Conservation (phyloP, 2,888 invertebrate species). For the Tetragnatha montana region DNA sequence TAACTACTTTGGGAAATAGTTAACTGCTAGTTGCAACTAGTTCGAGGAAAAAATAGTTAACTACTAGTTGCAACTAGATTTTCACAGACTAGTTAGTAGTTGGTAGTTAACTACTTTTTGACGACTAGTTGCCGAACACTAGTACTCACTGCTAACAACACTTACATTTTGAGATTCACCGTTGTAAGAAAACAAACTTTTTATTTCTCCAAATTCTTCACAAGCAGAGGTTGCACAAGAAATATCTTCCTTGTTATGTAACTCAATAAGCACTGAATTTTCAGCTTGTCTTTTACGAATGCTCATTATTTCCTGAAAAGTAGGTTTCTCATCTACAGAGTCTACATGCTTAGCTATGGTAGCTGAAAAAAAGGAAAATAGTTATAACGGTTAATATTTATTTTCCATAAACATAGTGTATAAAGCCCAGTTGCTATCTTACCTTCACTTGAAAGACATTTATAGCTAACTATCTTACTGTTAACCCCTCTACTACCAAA, state of each 20-base stretch:
- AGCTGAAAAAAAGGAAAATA: background rate
- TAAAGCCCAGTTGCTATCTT: background rate
- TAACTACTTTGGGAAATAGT: no score
- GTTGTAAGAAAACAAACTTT: conserved; percentile 31
- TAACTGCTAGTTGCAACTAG: no score
- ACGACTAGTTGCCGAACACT: no score
- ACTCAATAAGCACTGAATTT: conserved; percentile 38
- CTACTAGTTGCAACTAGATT: no score
- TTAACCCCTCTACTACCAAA: background rate
- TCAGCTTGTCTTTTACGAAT: conserved; percentile 43
- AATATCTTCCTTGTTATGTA: conserved; percentile 32
- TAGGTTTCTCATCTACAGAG: background rate
- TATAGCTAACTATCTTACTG: background rate
- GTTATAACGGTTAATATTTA: background rate
- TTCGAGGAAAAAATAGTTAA: no score
- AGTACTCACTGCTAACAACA: background rate
- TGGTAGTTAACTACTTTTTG: no score
- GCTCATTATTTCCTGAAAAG: conserved; percentile 40
- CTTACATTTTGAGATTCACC: conserved; percentile 58
- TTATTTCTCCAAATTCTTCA: conserved; percentile 48
- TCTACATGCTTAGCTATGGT: background rate
- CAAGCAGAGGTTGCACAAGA: conserved; percentile 22
- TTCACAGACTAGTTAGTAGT: no score
- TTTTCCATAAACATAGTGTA: background rate
- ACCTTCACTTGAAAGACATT: background rate